Evolutionary conservation across 92 coral and sea anemone genomes (phyloP).

Genomic region (Heteractis magnifica): DNA sequence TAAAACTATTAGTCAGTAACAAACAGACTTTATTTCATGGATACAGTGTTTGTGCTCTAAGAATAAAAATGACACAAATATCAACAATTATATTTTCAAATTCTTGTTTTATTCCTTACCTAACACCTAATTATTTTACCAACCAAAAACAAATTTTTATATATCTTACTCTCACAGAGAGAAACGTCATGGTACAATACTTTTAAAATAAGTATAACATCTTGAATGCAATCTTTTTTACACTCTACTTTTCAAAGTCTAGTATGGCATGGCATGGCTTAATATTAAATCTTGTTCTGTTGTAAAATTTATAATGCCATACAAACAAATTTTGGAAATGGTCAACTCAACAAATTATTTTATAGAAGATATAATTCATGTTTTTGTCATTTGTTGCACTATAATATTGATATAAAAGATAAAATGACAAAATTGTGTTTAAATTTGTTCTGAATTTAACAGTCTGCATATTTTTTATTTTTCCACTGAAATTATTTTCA

Average conservation of each 20-base stretch:
- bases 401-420: not conserved
- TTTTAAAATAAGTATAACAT: conserved; percentile 32
- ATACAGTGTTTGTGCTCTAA: no score
- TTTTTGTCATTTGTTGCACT: not conserved
- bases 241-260: not conserved
- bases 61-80: no score
- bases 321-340: not conserved
- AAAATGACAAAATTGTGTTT: not conserved
- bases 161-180: conserved; percentile 30
- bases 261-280: not conserved
- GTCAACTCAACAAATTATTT: not conserved
- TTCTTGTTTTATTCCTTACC: conserved; percentile 1
- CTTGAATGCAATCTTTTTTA: conserved; percentile 1
- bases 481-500: not conserved
- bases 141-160: not conserved
- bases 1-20: no score
- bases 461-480: not conserved
- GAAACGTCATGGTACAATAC: conserved; percentile 35
- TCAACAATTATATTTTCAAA: not conserved
- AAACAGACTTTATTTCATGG: no score
- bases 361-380: not conserved
- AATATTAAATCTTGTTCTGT: not conserved
- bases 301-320: not conserved
- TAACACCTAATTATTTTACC: not conserved
- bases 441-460: not conserved